Percentiles rank a stretch among this genome's conserved stretches.
These are phyloP conservation scores for Chrysopa pallens DNA, from an alignment of 1,140 invertebrate genomes.

Conservation along the genomic window DNA sequence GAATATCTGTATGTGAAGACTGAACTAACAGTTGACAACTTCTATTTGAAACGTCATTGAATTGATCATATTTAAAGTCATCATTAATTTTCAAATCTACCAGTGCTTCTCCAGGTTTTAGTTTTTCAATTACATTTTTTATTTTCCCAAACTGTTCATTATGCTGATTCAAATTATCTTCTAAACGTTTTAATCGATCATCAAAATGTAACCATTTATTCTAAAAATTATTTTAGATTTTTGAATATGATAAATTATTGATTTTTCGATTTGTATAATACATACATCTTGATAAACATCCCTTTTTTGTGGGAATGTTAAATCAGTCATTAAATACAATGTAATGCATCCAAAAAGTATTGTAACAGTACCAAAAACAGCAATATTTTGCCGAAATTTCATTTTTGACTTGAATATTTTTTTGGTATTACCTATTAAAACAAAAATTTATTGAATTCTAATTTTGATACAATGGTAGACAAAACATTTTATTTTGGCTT, in stretches of 20 bases:
- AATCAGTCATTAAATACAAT: conserved; percentile 16
- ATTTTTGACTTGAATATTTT: background rate
- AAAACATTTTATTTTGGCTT: too few relatives aligned
- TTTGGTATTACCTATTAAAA: too few relatives aligned
- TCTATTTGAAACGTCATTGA: too few relatives aligned
- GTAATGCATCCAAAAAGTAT: conserved; percentile 8
- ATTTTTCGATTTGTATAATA: background rate
- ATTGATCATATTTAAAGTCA: too few relatives aligned
- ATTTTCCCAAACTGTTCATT: conserved; percentile 36
- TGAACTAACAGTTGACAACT: too few relatives aligned
- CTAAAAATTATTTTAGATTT: conserved; percentile 21
- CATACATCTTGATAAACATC: background rate
- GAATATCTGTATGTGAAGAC: conserved; percentile 21
- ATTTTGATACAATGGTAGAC: too few relatives aligned
- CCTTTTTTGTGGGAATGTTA: conserved; percentile 7
- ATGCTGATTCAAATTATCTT: conserved; percentile 39
- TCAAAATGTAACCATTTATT: conserved; percentile 49
- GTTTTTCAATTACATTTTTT: conserved; percentile 25
- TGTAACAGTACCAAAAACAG: conserved; percentile 1
- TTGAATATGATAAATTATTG: conserved; percentile 3
- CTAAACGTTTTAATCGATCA: conserved; percentile 38
- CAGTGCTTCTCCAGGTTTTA: conserved; percentile 3
- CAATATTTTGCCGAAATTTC: background rate
- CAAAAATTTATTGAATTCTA: too few relatives aligned
- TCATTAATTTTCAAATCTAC: too few relatives aligned